Evolutionary conservation across 2,797 vertebrate genomes (phyloP), one percentile per base, ranked within the genome.

Genomic region (Ptychobarbus kaznakovi): DNA sequence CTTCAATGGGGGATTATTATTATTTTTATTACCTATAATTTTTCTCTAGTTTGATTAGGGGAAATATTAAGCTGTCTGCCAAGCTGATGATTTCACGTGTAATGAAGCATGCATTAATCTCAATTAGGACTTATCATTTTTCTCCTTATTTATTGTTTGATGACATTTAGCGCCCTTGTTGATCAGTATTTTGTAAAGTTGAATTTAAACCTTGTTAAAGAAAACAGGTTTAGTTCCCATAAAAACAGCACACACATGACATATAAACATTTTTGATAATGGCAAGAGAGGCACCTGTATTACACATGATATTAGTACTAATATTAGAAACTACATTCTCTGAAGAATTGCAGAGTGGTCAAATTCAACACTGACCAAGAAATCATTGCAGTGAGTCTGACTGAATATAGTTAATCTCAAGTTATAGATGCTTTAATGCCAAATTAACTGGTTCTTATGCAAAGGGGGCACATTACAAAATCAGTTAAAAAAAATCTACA

Each of bases 1-100:
- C 20, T 61, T 61, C 35, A 56, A 22, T 68, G 44, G 18, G 40
- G 53, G 18, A 53, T 76, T 44, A 46, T 70, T 20, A 73, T 18
- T 65, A 46, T 74, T 3, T 51, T 7, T 7, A 38, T 11, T 5
- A 40, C 38, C 56, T 65, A 66, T 53, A 25, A 35, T 38, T 66
- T 74, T 22, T 66, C 22, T 63, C 38, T 70, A 38, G 79, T 81
- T 83, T 38, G 35, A 51, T 75, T 83, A 51, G 42, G 20, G 35
- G 32, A 66, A 66, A 40, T 42, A 40, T 76, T 40, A 32, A 80
- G 42, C 16, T 32, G 40, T 80, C 68, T 38, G 28, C n/a, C 56
- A 75, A 83, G 58, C 15, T 83, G 69, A 83, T 75, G 18, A 49
- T 72, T 73, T 72, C n/a, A 82, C 1, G 9, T 56, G 20, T 44